phyloP scores from a whole-genome alignment of 2,113 vertebrate genomes.

The Dicaeum eximium region DNA sequence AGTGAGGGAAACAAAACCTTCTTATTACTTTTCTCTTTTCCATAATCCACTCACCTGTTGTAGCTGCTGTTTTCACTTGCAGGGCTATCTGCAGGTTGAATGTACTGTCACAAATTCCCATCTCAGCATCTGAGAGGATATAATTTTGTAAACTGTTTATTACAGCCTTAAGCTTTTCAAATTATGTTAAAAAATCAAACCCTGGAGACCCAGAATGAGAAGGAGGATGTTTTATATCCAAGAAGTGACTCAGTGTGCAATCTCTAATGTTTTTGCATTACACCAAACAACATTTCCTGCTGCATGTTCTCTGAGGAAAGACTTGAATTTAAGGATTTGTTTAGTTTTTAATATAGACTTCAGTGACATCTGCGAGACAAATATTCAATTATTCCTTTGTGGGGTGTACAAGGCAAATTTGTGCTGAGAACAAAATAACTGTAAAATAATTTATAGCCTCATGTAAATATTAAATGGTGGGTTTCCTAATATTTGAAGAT shows the following conservation, averaged over 20 bases:
- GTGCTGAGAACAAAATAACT: not conserved
- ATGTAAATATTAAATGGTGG: not conserved
- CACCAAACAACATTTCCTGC: not conserved
- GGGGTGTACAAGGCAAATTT: not conserved
- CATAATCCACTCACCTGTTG: not conserved
- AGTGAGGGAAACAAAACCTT: accelerated
- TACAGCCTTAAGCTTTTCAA: not conserved
- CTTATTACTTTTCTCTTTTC: not conserved
- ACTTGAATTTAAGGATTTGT: not conserved
- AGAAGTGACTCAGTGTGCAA: not conserved
- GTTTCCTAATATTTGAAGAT: not conserved
- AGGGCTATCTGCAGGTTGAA: not conserved
- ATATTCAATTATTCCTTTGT: not conserved
- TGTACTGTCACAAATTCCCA: not conserved
- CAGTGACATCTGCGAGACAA: not conserved
- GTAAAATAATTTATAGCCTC: not conserved
- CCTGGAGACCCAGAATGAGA: not conserved
- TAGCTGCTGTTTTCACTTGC: not conserved
- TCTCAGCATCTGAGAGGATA: not conserved
- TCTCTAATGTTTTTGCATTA: not conserved
- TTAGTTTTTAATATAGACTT: not conserved
- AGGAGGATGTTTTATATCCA: not conserved
- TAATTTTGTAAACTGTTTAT: not conserved
- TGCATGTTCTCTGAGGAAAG: not conserved
- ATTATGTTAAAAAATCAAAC: not conserved